A percentile compares a stretch with the other conserved stretches of the same genome.
These are phyloP conservation scores for Coryphaenoides rupestris DNA, from an alignment of 2,113 vertebrate species.

Conservation along the genomic window DNA sequence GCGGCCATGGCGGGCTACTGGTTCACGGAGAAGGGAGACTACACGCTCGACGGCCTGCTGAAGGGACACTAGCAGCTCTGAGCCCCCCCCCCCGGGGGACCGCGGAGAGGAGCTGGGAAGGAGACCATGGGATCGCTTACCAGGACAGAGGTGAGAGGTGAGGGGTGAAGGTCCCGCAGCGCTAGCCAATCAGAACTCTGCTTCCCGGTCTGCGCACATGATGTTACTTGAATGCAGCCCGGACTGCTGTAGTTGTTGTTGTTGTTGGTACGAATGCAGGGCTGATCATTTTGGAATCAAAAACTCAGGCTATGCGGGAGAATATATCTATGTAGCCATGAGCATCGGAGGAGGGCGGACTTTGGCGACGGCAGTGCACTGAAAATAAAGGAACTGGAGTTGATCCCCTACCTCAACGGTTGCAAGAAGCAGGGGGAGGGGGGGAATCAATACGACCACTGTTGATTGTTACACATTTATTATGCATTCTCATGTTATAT, in stretches of 20 bases:
- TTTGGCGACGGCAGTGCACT: conserved; percentile 46
- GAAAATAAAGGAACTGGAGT: conserved; percentile 40
- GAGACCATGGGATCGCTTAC: conserved; percentile 16
- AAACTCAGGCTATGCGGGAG: background rate
- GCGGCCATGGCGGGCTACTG: conserved; percentile 98
- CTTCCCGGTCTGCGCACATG: conserved; percentile 22
- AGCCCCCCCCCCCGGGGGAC: no score
- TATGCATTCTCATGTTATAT: conserved; percentile 52
- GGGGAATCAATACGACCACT: conserved; percentile 33
- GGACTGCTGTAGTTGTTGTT: conserved; percentile 15
- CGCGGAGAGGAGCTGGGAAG: no score
- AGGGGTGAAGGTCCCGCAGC: conserved; percentile 27
- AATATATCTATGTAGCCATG: conserved; percentile 8
- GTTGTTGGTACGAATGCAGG: conserved; percentile 16
- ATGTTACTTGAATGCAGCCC: conserved; percentile 45
- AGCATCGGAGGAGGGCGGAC: conserved; percentile 26
- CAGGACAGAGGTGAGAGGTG: conserved; percentile 10
- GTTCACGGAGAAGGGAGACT: conserved; percentile 93
- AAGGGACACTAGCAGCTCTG: conserved; percentile 75
- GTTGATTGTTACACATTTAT: conserved; percentile 49
- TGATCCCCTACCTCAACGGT: conserved; percentile 32
- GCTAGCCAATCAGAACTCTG: conserved; percentile 50
- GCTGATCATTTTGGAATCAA: conserved; percentile 21
- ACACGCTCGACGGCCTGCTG: conserved; percentile 90
- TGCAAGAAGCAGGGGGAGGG: conserved; percentile 32